These are phyloP conservation scores for Idaea aversata DNA, from an alignment of 2,888 invertebrate species.

Conservation along the genomic window DNA sequence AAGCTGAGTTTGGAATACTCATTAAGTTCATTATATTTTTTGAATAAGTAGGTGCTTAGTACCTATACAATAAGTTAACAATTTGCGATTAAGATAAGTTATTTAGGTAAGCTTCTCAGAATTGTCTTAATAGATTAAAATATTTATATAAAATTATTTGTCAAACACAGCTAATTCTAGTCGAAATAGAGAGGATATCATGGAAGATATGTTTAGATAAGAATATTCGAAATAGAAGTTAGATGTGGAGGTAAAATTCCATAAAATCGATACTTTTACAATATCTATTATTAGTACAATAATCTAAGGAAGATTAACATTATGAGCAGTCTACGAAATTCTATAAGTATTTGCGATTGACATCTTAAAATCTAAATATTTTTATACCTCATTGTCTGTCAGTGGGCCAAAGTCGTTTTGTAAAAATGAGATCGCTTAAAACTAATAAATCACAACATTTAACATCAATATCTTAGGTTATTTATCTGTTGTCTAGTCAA, in stretches of 20 bases:
- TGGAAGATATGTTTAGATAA: constrained; percentile 24
- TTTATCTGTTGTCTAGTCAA: constrained; percentile 58
- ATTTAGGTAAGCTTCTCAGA: constrained; percentile 29
- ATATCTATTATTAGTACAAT: constrained; percentile 5
- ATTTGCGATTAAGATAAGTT: constrained; percentile 13
- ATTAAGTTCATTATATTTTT: constrained; percentile 18
- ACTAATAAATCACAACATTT: constrained; percentile 53
- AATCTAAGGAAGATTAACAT: constrained; percentile 5
- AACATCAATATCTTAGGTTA: constrained; percentile 39
- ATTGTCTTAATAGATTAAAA: constrained; percentile 29
- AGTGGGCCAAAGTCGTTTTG: constrained; percentile 69
- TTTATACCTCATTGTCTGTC: constrained; percentile 33
- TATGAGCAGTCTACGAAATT: constrained; percentile 26
- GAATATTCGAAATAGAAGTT: constrained; percentile 8
- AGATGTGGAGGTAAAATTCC: constrained; percentile 9
- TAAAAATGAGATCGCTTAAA: constrained; percentile 53
- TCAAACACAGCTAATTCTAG: constrained; percentile 76
- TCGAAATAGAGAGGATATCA: constrained; percentile 46
- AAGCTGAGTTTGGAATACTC: constrained; percentile 8
- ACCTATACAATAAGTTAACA: neutral
- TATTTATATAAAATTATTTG: constrained; percentile 59
- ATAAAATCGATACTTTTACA: constrained; percentile 6
- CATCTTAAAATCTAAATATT: constrained; percentile 53
- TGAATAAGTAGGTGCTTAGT: neutral
- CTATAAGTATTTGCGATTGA: constrained; percentile 66